Base-by-base conservation (phyloP, 2,113 vertebrate species). In the Gnathonemus longibarbis region DNA sequence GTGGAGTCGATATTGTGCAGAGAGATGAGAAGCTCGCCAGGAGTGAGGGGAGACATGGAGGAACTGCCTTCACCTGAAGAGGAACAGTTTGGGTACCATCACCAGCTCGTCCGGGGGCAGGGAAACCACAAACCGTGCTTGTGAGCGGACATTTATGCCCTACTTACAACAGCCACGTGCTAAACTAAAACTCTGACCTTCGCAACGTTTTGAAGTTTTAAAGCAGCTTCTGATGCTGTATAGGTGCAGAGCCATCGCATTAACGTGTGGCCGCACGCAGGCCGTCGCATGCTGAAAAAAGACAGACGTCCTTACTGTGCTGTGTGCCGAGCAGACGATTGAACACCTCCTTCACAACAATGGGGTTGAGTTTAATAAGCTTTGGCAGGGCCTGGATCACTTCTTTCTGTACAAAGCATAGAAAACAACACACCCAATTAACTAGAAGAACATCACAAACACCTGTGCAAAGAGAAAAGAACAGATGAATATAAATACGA, bases 341-440 rank as follows among this genome's bases (percentile, higher is more conserved):
- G 95, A 99, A 99, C 2, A 99, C 98, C 91, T 99, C 98, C 93
- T 99, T 99, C 91, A 99, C 98, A n/a, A 99, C 98, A 0, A 98
- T 97, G 3, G 98, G 98, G 94, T 99, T 99, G 87, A 99, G 97
- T 50, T 99, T 99, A 95, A 99, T 99, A 86, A 99, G 97, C 58
- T 99, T 98, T 1, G 98, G 98, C 5, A 99, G 94, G 1, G 98
- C 98, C 94, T 97, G 98, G 91, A 98, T 97, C 90, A 99, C 98
- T 92, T 99, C 98, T 84, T 96, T 97, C 98, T 99, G 91, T 13
- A 70, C 0, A 62, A 91, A 4, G 80, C 35, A 52, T 42, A 15
- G 17, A 39, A 85, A n/a, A 17, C 7, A 3, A n/a, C n/a, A 24
- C 8, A n/a, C 10, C 0, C 9, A 15, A 15, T 27, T 17, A 87